These are phyloP conservation scores for Augochlora pura DNA, from an alignment of 1,140 invertebrate species.

Conservation along the genomic window DNA sequence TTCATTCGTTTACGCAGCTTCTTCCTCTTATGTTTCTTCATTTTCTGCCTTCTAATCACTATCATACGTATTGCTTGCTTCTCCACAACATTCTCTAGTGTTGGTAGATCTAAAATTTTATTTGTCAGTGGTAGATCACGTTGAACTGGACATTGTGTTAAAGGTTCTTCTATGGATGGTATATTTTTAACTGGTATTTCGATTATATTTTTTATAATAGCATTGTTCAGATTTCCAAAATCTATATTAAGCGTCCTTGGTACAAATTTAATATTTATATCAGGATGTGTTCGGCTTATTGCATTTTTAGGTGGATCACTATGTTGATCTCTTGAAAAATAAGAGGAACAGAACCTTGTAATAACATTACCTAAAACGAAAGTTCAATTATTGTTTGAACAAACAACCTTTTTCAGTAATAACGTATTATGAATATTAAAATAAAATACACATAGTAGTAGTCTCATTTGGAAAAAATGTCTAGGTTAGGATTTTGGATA, in stretches of 20 bases:
- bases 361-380: slow-evolving; percentile 29
- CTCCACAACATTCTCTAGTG: slow-evolving; percentile 66
- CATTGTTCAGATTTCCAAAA: slow-evolving; percentile 51
- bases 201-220: slow-evolving; percentile 53
- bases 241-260: slow-evolving; percentile 60
- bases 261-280: slow-evolving; percentile 51
- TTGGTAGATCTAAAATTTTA: slow-evolving; percentile 70
- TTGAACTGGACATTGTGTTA: slow-evolving; percentile 21
- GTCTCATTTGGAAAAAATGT: not conserved
- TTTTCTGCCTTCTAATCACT: slow-evolving; percentile 89
- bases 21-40: slow-evolving; percentile 91
- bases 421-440: too few relatives aligned
- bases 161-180: slow-evolving; percentile 40
- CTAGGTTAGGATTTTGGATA: slow-evolving; percentile 40
- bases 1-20: slow-evolving; percentile 90
- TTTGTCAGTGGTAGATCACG: slow-evolving; percentile 46
- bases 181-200: slow-evolving; percentile 55
- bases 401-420: too few relatives aligned
- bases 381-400: not conserved
- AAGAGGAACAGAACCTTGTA: slow-evolving; percentile 24
- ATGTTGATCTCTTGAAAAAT: not conserved
- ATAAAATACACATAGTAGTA: too few relatives aligned
- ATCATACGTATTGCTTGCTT: slow-evolving; percentile 88
- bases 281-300: not conserved
- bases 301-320: not conserved